A percentile compares a stretch with the other conserved stretches of the same genome.
phyloP scores from a whole-genome alignment of 2,113 vertebrate genomes.

The Crotalus tigris region DNA sequence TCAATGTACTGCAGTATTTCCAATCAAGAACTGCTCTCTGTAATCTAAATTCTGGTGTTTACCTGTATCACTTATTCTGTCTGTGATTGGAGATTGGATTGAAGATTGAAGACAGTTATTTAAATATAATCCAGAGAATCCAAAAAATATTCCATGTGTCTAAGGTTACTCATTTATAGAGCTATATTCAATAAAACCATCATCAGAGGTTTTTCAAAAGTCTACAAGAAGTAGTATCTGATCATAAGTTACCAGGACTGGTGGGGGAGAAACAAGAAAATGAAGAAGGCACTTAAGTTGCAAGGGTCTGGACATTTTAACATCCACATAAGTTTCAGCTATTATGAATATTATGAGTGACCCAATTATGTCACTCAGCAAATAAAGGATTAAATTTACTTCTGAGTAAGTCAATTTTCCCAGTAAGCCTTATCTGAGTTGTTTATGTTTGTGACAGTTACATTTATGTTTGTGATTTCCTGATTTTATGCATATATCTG shows the following conservation, averaged over 20 bases:
- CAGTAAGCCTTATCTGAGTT: not conserved
- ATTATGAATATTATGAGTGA: not conserved
- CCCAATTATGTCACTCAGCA: not conserved
- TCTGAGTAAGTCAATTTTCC: not conserved
- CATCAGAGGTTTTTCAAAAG: not conserved
- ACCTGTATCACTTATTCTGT: not conserved
- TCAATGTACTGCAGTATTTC: not conserved
- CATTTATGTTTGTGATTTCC: not conserved
- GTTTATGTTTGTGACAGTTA: not conserved
- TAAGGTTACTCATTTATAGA: not conserved
- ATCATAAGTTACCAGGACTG: not conserved
- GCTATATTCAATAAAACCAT: not conserved
- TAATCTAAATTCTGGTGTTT: not conserved
- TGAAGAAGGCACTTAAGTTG: not conserved
- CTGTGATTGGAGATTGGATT: not conserved
- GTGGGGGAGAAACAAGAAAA: not conserved
- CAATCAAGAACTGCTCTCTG: not conserved
- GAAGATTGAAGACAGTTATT: not conserved
- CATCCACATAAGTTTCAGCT: not conserved
- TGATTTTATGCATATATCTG: not conserved
- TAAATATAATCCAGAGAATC: not conserved
- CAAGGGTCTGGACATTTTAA: not conserved
- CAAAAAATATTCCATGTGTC: not conserved
- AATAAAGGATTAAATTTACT: not conserved
- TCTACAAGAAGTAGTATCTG: not conserved